These are phyloP conservation scores for Clinocottus analis DNA, from an alignment of 2,113 vertebrate species.

Conservation along the genomic window DNA sequence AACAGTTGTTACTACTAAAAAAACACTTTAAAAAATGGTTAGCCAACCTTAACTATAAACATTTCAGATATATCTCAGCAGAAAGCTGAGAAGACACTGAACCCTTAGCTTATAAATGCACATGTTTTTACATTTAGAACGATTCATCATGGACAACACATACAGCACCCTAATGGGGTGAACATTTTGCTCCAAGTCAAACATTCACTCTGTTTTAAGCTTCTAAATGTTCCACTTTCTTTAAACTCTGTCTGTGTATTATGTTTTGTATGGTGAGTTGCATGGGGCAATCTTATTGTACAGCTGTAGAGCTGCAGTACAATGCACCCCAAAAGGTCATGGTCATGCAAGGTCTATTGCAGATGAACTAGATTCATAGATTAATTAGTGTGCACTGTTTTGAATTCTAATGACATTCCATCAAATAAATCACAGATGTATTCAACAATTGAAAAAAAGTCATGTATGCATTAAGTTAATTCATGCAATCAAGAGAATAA, in stretches of 20 bases:
- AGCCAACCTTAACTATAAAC: not conserved
- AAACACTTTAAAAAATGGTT: not conserved
- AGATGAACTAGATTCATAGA: not conserved
- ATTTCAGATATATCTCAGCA: not conserved
- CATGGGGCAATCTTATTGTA: not conserved
- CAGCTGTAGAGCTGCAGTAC: not conserved
- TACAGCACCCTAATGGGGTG: no score
- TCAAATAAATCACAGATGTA: not conserved
- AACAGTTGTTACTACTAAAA: not conserved
- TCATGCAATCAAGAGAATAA: not conserved
- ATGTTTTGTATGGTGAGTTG: not conserved
- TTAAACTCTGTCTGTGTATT: not conserved
- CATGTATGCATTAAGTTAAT: not conserved
- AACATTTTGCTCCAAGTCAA: no score
- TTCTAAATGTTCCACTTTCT: not conserved
- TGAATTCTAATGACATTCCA: not conserved
- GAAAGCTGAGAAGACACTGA: not conserved
- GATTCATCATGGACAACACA: no score
- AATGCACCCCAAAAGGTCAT: not conserved
- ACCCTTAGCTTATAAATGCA: not conserved
- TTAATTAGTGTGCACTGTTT: not conserved
- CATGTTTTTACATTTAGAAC: not conserved
- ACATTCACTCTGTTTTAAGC: no score
- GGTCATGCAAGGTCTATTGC: not conserved
- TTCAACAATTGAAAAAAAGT: not conserved